Percentiles rank a stretch among this genome's conserved stretches.
Evolutionary conservation across 2,888 invertebrate species (phyloP).

Genomic region (Plebejus anna): DNA sequence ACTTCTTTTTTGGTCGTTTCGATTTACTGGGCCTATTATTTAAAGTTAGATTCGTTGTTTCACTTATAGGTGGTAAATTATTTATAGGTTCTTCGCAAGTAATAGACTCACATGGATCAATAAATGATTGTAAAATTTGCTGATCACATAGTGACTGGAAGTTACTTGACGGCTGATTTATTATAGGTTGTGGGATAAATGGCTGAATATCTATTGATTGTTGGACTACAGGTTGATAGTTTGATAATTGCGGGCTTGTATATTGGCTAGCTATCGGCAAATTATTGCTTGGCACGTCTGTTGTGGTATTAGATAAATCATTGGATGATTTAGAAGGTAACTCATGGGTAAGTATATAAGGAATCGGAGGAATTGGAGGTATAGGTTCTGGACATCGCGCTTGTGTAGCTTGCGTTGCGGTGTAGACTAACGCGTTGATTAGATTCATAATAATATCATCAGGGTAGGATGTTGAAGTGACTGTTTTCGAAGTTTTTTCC

Average conservation of each 20-base stretch:
- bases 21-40: background rate
- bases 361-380: conserved; percentile 21
- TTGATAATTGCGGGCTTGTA: background rate
- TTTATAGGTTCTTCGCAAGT: background rate
- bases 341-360: conserved; percentile 14
- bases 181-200: background rate
- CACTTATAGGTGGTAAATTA: background rate
- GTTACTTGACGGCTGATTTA: background rate
- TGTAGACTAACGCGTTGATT: conserved; percentile 58
- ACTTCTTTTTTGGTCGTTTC: conserved; percentile 9
- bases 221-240: background rate
- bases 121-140: background rate
- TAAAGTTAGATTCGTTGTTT: background rate
- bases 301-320: conserved; percentile 6
- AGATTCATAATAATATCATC: conserved; percentile 60
- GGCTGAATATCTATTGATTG: background rate
- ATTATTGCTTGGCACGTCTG: background rate
- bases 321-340: conserved; percentile 4
- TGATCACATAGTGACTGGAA: background rate
- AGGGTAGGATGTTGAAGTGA: conserved; percentile 32
- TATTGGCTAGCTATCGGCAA: background rate
- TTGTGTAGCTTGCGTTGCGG: conserved; percentile 46
- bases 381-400: conserved; percentile 30
- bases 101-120: background rate
- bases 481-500: conserved; percentile 36